Conservation (phyloP, 2,113 vertebrate genomes). For the Apodemus sylvaticus region DNA sequence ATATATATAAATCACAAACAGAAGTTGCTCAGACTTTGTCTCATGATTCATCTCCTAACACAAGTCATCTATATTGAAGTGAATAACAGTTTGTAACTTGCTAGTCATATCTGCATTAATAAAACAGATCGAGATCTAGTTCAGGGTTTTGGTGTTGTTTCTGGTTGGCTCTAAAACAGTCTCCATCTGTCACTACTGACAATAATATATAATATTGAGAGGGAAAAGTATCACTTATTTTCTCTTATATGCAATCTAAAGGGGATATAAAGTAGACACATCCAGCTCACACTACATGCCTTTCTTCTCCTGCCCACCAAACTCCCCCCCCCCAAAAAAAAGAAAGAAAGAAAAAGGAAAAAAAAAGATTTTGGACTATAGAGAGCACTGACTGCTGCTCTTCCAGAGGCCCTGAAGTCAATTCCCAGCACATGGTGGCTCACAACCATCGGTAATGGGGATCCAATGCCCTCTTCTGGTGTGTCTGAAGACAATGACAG, state of each 20-base stretch:
- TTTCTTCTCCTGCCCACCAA: background rate
- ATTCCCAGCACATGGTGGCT: too few relatives aligned
- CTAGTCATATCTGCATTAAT: background rate
- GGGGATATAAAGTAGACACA: background rate
- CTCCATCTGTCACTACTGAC: background rate
- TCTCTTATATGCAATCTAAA: background rate
- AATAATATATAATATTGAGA: background rate
- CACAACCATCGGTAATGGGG: too few relatives aligned
- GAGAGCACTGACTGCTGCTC: too few relatives aligned
- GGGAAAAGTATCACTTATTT: background rate
- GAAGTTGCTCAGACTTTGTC: background rate
- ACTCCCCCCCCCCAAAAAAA: background rate
- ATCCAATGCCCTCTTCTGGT: too few relatives aligned
- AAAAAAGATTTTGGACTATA: background rate
- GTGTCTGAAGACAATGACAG: too few relatives aligned
- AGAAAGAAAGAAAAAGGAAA: background rate
- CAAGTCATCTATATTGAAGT: background rate
- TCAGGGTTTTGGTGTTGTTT: background rate
- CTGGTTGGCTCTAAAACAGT: background rate
- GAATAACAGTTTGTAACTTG: background rate
- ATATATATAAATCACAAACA: background rate
- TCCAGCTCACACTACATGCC: background rate
- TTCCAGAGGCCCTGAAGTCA: too few relatives aligned
- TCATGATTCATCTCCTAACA: background rate
- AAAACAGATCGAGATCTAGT: background rate